Evolutionary conservation across 2,888 invertebrate species (phyloP).

Genomic region (Trachelus tabidus): DNA sequence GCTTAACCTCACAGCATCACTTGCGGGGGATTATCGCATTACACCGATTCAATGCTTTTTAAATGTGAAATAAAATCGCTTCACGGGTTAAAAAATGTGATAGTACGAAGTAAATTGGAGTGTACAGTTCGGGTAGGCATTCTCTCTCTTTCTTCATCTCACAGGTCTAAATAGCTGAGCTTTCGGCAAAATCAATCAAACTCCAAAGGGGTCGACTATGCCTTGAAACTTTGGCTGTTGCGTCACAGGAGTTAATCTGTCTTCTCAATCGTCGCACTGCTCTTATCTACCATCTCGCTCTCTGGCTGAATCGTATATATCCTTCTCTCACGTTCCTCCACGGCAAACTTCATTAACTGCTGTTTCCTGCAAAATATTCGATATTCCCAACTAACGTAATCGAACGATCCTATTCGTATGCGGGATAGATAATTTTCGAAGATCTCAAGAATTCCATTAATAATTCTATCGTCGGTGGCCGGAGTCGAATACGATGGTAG

Average conservation of each 20-base stretch:
- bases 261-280: background rate
- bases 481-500: background rate
- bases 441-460: background rate
- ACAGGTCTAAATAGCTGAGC: background rate
- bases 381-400: background rate
- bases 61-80: background rate
- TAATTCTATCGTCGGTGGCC: background rate
- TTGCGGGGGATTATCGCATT: background rate
- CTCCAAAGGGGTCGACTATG: background rate
- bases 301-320: background rate
- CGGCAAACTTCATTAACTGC: background rate
- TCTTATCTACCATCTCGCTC: background rate
- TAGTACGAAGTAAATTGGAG: background rate
- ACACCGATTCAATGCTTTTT: background rate
- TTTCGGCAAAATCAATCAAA: background rate
- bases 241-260: background rate
- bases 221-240: background rate
- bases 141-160: background rate
- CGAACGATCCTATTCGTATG: background rate
- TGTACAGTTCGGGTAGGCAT: background rate
- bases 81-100: background rate
- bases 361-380: background rate
- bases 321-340: background rate
- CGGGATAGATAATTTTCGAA: background rate
- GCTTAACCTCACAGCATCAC: background rate